phyloP scores from a whole-genome alignment of 30 jellyfish, hydroid and myxozoan species.

The Hydractinia echinata region DNA sequence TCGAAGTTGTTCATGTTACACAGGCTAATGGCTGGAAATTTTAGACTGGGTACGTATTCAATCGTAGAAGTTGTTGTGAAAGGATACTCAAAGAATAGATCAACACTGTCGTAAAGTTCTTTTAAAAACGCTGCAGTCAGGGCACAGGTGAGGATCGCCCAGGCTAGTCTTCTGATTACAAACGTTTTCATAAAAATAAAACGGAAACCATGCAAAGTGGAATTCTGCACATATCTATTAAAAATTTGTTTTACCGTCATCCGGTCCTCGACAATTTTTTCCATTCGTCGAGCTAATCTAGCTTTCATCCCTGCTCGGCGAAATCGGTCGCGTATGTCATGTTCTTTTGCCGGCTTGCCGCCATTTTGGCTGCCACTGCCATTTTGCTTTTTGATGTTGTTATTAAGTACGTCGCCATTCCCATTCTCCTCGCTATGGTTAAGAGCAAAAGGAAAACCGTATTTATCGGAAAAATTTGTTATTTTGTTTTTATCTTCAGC shows the following conservation, averaged over 20 bases:
- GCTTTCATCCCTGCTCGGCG: slow-evolving; percentile 99
- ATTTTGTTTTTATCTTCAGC: slow-evolving; percentile 1
- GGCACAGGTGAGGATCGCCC: slow-evolving; percentile 75
- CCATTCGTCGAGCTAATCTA: slow-evolving; percentile 85
- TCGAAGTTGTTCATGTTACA: slow-evolving; percentile 80
- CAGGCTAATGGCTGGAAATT: slow-evolving; percentile 90
- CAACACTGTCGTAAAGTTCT: slow-evolving; percentile 81
- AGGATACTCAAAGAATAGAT: slow-evolving; percentile 69
- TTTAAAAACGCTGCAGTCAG: slow-evolving; percentile 90
- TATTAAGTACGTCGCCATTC: background rate
- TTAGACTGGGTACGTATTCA: slow-evolving; percentile 69
- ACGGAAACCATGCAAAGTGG: slow-evolving; percentile 97
- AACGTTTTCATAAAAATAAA: slow-evolving; percentile 92
- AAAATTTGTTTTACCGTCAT: slow-evolving; percentile 88
- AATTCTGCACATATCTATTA: slow-evolving; percentile 77
- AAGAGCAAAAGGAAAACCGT: slow-evolving; percentile 39
- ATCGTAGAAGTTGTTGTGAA: slow-evolving; percentile 91
- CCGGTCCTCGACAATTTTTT: slow-evolving; percentile 87
- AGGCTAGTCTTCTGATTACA: slow-evolving; percentile 71
- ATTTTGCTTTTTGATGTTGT: background rate
- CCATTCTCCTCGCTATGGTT: slow-evolving; percentile 19
- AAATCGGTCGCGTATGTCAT: slow-evolving; percentile 70
- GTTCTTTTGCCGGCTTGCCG: background rate
- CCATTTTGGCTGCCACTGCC: background rate
- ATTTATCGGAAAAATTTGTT: slow-evolving; percentile 18